Base-by-base conservation (phyloP, 92 coral and sea anemone species). In the Pocillopora grandis region DNA sequence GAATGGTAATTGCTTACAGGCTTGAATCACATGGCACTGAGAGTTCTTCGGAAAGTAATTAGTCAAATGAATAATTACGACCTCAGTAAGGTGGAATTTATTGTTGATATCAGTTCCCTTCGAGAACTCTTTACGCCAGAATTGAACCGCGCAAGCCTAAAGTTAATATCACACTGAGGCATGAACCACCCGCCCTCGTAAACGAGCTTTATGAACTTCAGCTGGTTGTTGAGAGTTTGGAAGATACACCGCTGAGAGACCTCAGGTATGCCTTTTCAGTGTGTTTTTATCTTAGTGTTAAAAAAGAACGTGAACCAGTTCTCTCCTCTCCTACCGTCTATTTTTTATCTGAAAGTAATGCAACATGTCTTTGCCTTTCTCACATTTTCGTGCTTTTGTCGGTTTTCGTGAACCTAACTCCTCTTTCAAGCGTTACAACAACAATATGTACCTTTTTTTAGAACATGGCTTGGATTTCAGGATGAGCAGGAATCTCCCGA, bases 111-210 rank as follows among this genome's bases (percentile, higher is more conserved):
- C 0, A 0, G 27, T 27, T 27, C 27, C 27, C 27, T 27, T 27
- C 27, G 27, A 0, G 27, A 27, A 27, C 27, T 27, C 27, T 27
- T 17, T 33, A 12, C 58, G 55, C 15, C 42, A 96, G 99, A 79
- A 90, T 96, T 79, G 93, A 87, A 65, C 94, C 99, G 9, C 96
- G 99, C n/a, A 85, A 87, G 67, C 99, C 99, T 31, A 49, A 72
- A 66, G 82, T 96, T 78, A 91, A 94, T 62, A 83, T 96, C 3
- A 64, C 80, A 10, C 84, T 96, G 17, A 84, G 79, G 15, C 92
- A 96, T 65, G 90, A 91, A 31, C 93, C 96, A 11, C 99, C 99
- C 17, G 93, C 96, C 17, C 94, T 96, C 36, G 94, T 96, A 36
- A 91, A 96, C 49, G 99, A 96, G 85, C 90, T 89, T 58, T 96